Percentiles rank a stretch among this genome's conserved stretches.
Evolutionary conservation across 1,140 invertebrate genomes (phyloP).

Genomic region (Adoxophyes honmai): DNA sequence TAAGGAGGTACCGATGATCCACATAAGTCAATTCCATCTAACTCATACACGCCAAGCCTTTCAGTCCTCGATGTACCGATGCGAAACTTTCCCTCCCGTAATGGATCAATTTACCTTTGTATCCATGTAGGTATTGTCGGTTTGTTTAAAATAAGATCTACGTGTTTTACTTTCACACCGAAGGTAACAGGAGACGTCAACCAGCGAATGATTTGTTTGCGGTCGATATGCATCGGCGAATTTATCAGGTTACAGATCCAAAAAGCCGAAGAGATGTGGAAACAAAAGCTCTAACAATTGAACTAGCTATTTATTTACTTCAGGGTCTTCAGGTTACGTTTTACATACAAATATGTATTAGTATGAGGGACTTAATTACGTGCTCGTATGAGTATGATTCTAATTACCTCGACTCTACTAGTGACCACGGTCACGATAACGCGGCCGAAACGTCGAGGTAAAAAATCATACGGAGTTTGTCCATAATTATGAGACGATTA

Average conservation of each 20-base stretch:
- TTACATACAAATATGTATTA: no score
- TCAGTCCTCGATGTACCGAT: slow-evolving; percentile 12
- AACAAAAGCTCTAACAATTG: no score
- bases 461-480: no score
- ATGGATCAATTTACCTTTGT: slow-evolving; percentile 16
- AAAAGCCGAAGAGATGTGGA: not conserved
- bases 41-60: not conserved
- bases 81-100: slow-evolving; percentile 14
- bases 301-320: no score
- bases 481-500: no score
- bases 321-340: no score
- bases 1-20: not conserved
- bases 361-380: no score
- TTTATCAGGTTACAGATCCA: not conserved
- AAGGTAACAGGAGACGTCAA: slow-evolving; percentile 5
- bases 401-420: no score
- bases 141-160: slow-evolving; percentile 15
- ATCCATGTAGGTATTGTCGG: slow-evolving; percentile 8
- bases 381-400: no score
- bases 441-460: no score
- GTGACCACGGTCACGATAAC: no score
- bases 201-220: slow-evolving; percentile 4
- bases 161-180: slow-evolving; percentile 8
- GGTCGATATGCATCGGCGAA: slow-evolving; percentile 4
- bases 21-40: no score